Evolutionary conservation across 2,113 vertebrate genomes (phyloP).

Genomic region (Caranx melampygus): DNA sequence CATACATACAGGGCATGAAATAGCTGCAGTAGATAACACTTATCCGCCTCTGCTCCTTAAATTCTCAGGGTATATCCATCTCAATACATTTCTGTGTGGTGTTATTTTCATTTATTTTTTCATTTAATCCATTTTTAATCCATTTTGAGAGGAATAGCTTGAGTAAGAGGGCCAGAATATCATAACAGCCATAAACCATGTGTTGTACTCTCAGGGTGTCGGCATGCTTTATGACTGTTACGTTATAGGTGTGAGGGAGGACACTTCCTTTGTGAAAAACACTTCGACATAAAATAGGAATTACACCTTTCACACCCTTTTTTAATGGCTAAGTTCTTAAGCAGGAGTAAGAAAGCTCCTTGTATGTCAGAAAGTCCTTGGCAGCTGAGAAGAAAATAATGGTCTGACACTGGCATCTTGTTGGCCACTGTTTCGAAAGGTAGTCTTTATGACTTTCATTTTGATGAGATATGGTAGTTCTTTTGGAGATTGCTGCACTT

Average conservation of each 20-base stretch:
- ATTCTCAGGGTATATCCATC: neutral
- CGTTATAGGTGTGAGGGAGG: neutral
- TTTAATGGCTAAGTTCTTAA: conserved; percentile 32
- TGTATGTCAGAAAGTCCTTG: conserved; percentile 49
- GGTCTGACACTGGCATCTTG: conserved; percentile 23
- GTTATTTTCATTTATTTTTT: neutral
- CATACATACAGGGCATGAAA: neutral
- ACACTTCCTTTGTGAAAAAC: neutral
- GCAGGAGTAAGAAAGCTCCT: conserved; percentile 6
- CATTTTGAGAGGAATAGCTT: neutral
- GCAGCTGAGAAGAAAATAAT: conserved; percentile 30
- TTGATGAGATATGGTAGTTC: conserved; percentile 51
- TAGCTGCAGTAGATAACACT: conserved; percentile 11
- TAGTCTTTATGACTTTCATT: conserved; percentile 53
- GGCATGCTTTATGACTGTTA: neutral
- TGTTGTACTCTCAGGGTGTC: too few species aligned
- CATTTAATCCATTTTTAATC: neutral
- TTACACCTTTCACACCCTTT: neutral
- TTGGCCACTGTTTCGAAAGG: conserved; percentile 39
- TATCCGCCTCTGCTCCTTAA: neutral
- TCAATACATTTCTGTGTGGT: neutral
- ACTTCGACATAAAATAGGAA: conserved; percentile 9
- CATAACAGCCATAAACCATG: too few species aligned
- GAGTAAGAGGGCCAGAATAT: neutral
- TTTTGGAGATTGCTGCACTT: conserved; percentile 49